Conservation (phyloP, 1,140 invertebrate species). For the Whitmania pigra region DNA sequence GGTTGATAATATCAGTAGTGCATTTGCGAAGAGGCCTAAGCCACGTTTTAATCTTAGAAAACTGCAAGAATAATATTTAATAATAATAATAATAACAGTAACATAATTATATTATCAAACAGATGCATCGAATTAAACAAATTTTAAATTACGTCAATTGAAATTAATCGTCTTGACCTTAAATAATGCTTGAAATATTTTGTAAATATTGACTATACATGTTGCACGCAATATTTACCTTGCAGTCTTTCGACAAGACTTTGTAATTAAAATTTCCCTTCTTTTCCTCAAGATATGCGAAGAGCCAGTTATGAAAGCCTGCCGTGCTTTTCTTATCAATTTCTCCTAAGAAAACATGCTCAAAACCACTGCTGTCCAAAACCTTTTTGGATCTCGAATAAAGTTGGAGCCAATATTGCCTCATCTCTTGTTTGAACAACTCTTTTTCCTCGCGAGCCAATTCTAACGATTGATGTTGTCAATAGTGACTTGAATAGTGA, state of each 20-base stretch:
- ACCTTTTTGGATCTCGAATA: slow-evolving; percentile 63
- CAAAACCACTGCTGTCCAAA: slow-evolving; percentile 53
- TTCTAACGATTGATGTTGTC: slow-evolving; percentile 10
- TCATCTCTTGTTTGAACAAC: slow-evolving; percentile 48
- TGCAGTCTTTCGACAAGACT: slow-evolving; percentile 31
- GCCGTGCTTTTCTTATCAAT: slow-evolving; percentile 55
- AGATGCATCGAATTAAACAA: too few relatives aligned
- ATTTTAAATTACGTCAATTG: too few relatives aligned
- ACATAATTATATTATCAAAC: too few relatives aligned
- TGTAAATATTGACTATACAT: too few relatives aligned
- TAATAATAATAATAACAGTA: too few relatives aligned
- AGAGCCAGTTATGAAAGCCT: slow-evolving; percentile 81
- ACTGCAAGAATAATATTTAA: too few relatives aligned
- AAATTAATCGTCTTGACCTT: too few relatives aligned
- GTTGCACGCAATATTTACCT: too few relatives aligned
- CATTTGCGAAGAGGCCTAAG: too few relatives aligned
- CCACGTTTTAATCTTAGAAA: too few relatives aligned
- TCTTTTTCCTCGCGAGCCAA: slow-evolving; percentile 45
- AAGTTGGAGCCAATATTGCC: slow-evolving; percentile 51
- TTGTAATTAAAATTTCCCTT: slow-evolving; percentile 58
- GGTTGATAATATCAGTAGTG: too few relatives aligned
- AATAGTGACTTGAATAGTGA: background rate
- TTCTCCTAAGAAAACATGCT: slow-evolving; percentile 74
- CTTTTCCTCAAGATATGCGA: slow-evolving; percentile 60
- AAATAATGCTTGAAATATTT: too few relatives aligned